Base-by-base conservation (phyloP, 2,797 vertebrate genomes). In the Neosilurus mollespiculum region DNA sequence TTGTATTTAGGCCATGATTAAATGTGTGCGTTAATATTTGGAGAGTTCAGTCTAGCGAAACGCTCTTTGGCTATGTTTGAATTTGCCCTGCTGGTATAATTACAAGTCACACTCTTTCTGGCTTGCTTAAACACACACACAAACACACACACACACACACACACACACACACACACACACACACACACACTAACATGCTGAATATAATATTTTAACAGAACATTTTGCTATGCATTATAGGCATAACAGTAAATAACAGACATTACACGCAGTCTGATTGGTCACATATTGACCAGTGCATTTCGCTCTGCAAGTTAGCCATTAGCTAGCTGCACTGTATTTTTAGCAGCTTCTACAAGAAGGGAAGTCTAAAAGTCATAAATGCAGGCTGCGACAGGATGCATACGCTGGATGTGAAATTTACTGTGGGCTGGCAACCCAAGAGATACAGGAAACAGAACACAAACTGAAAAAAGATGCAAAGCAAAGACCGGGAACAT, bases 1-100 rank as follows among this genome's bases (percentile, higher is more conserved):
- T 65, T 61, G 6, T 53, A 53, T 69, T 62, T 61, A 59, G 64
- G 34, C 15, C 62, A 83, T 34, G 71, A 82, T 54, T 66, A 66
- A 78, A 78, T 51, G 34, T 43, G 9, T 58, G 26, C 16, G 61
- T 26, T 82, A 20, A 43, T 56, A 79, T 79, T 80, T 56, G 43
- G 51, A 67, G 78, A 67, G 24, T 69, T 58, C 49, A 80, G 18
- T 58, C 51, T 37, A 56, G 59, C 64, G 73, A 76, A 76, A 76
- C 18, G 11, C 30, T 77, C 20, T 59, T 37, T 61, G 58, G 75
- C 61, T 77, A 30, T 61, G 58, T 61, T 61, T 77, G 75, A 61
- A 77, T 77, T 77, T 77, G 75, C 26, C 15, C 26, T 58, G 26
- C 8, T 30, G 72, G 54, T 4, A 75, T 34, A 16, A 58, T 75